These are phyloP conservation scores for Mesorhabditis sp. DNA, from an alignment of 2,888 invertebrate genomes.

Conservation along the genomic window DNA sequence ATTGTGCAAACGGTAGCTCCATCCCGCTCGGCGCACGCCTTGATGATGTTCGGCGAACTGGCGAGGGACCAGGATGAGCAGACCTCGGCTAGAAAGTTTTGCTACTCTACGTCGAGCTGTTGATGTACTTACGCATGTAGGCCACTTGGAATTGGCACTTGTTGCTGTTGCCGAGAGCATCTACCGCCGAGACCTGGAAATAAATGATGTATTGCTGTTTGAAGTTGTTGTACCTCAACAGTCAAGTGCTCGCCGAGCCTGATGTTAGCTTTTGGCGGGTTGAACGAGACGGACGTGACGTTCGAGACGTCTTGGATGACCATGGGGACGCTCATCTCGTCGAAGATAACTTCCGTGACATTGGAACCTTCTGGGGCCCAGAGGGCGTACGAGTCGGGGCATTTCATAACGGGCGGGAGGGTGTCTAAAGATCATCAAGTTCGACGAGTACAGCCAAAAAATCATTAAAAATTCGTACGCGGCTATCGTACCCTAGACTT, in stretches of 20 bases:
- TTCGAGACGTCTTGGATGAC: conserved; percentile 56
- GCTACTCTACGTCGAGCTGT: neutral
- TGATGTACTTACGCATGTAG: conserved; percentile 34
- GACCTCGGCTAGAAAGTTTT: conserved; percentile 45
- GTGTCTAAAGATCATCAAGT: conserved; percentile 38
- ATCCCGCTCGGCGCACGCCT: conserved; percentile 66
- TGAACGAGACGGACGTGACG: conserved; percentile 40
- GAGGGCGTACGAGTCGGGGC: conserved; percentile 56
- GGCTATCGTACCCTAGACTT: neutral
- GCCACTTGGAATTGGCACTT: conserved; percentile 58
- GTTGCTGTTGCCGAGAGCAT: conserved; percentile 53
- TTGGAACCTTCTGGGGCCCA: conserved; percentile 30
- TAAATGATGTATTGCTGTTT: neutral
- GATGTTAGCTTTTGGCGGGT: conserved; percentile 34
- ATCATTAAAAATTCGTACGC: neutral
- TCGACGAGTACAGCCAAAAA: neutral
- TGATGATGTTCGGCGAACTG: conserved; percentile 76
- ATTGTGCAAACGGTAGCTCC: conserved; percentile 65
- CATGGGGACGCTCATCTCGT: conserved; percentile 47
- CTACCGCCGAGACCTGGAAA: conserved; percentile 46
- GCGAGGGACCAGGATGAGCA: conserved; percentile 91
- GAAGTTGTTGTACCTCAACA: conserved; percentile 24
- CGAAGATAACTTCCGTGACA: conserved; percentile 45
- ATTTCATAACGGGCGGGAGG: conserved; percentile 56
- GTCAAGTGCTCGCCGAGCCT: conserved; percentile 36